phyloP scores from a whole-genome alignment of 2,113 vertebrate species.

The Seriola rivoliana region DNA sequence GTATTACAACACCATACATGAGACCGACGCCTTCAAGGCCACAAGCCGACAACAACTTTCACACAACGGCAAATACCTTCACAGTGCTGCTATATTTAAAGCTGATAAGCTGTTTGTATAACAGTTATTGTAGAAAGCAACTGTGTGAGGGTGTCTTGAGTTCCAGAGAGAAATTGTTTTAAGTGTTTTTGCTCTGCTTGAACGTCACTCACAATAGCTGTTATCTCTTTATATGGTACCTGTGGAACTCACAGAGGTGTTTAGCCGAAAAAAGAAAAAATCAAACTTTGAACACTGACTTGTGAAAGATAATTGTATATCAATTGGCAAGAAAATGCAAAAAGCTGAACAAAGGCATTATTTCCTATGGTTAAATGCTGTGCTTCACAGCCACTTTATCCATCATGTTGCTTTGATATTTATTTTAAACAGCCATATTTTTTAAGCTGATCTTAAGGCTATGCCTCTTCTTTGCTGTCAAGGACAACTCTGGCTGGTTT shows the following conservation, averaged over 20 bases:
- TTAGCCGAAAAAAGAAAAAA: not conserved
- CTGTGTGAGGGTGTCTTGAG: not conserved
- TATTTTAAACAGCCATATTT: constrained; percentile 7
- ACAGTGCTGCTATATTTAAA: constrained; percentile 2
- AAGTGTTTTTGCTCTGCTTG: not conserved
- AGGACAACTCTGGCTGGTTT: constrained; percentile 4
- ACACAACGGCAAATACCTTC: too few relatives aligned
- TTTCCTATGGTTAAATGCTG: constrained; percentile 16
- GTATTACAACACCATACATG: not conserved
- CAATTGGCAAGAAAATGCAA: not conserved
- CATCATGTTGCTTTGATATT: not conserved
- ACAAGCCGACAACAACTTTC: too few relatives aligned
- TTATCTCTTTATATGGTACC: not conserved
- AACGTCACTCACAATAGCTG: not conserved
- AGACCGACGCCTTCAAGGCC: too few relatives aligned
- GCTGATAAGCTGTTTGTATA: not conserved
- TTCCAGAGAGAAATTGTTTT: not conserved
- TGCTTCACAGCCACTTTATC: constrained; percentile 13
- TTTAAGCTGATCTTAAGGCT: constrained; percentile 22
- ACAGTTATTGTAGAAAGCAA: not conserved
- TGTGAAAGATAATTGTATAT: constrained; percentile 1
- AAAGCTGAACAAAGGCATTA: constrained; percentile 15
- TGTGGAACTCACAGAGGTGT: not conserved
- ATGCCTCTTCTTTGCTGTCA: constrained; percentile 17
- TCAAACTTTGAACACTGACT: not conserved